phyloP scores from a whole-genome alignment of 2,113 vertebrate genomes.

The Tretioscincus oriximinensis region DNA sequence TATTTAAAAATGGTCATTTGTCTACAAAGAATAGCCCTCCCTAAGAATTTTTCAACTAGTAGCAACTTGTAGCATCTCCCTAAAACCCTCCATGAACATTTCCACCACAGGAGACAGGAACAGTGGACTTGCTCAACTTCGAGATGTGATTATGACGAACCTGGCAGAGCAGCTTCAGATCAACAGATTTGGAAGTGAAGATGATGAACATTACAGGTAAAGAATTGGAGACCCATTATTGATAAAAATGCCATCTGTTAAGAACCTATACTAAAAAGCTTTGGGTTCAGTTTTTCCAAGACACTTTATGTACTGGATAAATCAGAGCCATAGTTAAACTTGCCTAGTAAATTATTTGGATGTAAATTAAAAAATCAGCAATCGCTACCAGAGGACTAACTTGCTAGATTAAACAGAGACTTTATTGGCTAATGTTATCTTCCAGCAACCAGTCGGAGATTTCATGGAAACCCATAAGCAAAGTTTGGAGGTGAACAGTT shows the following conservation, averaged over 20 bases:
- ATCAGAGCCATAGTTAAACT: neutral
- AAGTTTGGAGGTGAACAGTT: too few relatives aligned
- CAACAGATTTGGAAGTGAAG: slow-evolving; percentile 96
- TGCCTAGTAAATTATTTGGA: too few relatives aligned
- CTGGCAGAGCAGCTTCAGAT: slow-evolving; percentile 94
- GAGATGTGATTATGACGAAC: slow-evolving; percentile 92
- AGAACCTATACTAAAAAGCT: neutral
- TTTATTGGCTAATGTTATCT: too few relatives aligned
- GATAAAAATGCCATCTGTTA: too few relatives aligned
- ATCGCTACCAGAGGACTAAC: too few relatives aligned
- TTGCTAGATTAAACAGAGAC: too few relatives aligned
- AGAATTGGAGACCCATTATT: neutral
- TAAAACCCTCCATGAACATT: slow-evolving; percentile 17
- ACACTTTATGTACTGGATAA: too few relatives aligned
- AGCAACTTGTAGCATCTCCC: neutral
- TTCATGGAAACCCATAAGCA: too few relatives aligned
- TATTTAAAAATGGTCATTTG: too few relatives aligned
- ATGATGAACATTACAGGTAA: slow-evolving; percentile 97
- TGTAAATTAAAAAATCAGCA: too few relatives aligned
- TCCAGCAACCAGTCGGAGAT: too few relatives aligned
- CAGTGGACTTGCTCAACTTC: slow-evolving; percentile 88
- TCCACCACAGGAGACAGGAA: slow-evolving; percentile 86
- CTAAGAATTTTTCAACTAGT: neutral
- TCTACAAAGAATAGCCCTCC: neutral
- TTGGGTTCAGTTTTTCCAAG: neutral